Percentiles rank a stretch among this genome's conserved stretches.
Conservation (phyloP, 2,888 invertebrate species). For the Yponomeuta plumbellus region DNA sequence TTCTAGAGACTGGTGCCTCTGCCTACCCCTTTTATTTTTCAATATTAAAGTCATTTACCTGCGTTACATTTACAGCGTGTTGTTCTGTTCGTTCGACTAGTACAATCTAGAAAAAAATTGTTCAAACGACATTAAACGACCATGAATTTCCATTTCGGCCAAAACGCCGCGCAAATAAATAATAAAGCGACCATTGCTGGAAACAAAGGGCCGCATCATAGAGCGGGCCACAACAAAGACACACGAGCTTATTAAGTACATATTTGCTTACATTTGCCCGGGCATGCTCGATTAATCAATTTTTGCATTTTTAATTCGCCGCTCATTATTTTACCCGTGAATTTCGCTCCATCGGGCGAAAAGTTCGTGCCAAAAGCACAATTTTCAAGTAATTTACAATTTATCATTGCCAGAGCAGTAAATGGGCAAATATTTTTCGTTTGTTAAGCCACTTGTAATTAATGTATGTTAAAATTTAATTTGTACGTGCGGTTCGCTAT, state of each 20-base stretch:
- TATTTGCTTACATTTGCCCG: slow-evolving; percentile 43
- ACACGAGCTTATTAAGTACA: slow-evolving; percentile 52
- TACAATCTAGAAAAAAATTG: too few relatives aligned
- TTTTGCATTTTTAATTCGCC: slow-evolving; percentile 73
- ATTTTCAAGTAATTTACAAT: slow-evolving; percentile 73
- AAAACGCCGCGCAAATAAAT: background rate
- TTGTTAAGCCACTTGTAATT: slow-evolving; percentile 67
- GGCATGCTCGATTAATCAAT: slow-evolving; percentile 70
- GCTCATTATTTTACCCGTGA: slow-evolving; percentile 70
- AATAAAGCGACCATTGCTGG: background rate
- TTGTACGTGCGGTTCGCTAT: slow-evolving; percentile 47
- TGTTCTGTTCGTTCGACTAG: too few relatives aligned
- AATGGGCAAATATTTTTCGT: slow-evolving; percentile 72
- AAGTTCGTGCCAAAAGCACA: slow-evolving; percentile 51
- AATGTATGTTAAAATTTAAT: slow-evolving; percentile 60
- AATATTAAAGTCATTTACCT: too few relatives aligned
- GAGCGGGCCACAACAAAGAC: slow-evolving; percentile 26
- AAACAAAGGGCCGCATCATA: slow-evolving; percentile 2
- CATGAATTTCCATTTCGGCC: background rate
- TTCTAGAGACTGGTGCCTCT: too few relatives aligned
- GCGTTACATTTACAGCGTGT: too few relatives aligned
- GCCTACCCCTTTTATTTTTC: too few relatives aligned
- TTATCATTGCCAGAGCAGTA: slow-evolving; percentile 65
- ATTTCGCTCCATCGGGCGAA: slow-evolving; percentile 65
- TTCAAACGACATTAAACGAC: background rate